These are phyloP conservation scores for Antidorcas marsupialis DNA, from an alignment of 2,113 vertebrate species.

Conservation along the genomic window DNA sequence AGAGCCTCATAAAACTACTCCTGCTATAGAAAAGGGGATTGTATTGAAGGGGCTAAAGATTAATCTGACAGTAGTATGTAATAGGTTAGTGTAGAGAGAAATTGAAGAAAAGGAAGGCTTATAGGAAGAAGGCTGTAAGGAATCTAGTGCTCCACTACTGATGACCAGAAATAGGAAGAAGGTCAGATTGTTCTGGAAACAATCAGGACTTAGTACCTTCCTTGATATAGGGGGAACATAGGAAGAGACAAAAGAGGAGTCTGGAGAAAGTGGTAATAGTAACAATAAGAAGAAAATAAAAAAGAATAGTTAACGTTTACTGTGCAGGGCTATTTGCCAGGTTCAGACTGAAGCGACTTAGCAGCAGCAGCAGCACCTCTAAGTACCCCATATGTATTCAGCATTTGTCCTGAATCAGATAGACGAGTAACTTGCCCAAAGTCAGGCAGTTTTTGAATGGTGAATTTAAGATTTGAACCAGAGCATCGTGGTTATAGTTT, in stretches of 20 bases:
- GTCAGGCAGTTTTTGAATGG: constrained; percentile 6
- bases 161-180: background rate
- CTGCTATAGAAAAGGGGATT: background rate
- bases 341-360: background rate
- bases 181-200: background rate
- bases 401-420: background rate
- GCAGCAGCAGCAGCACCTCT: background rate
- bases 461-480: background rate
- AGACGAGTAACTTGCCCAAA: constrained; percentile 23
- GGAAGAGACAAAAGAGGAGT: background rate
- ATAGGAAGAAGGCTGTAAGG: background rate
- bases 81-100: background rate
- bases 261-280: background rate
- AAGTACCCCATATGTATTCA: background rate
- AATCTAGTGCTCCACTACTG: background rate
- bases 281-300: background rate
- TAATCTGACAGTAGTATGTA: background rate
- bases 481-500: background rate
- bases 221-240: background rate
- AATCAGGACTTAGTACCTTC: background rate
- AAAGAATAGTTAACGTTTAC: background rate
- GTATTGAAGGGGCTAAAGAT: constrained; percentile 13
- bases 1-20: background rate
- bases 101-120: background rate
- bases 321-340: background rate